Evolutionary conservation across 2,113 vertebrate species (phyloP).

Genomic region (Myrmecophaga tridactyla): DNA sequence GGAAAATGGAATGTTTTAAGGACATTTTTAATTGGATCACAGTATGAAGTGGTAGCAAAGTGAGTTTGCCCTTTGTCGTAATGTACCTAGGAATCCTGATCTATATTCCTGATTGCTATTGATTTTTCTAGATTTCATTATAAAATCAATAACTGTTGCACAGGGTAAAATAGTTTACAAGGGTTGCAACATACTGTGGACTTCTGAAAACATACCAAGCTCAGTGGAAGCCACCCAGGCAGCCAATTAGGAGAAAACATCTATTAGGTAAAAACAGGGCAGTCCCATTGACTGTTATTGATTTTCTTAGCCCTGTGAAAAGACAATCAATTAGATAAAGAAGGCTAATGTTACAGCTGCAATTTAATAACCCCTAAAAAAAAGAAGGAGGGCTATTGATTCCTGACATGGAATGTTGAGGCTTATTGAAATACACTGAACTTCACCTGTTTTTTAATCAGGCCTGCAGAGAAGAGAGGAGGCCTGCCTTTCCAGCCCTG

Average conservation of each 20-base stretch:
- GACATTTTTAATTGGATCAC: slow-evolving; percentile 84
- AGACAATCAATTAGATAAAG: slow-evolving; percentile 92
- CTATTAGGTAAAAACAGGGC: slow-evolving; percentile 88
- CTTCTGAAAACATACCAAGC: slow-evolving; percentile 85
- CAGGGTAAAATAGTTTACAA: slow-evolving; percentile 88
- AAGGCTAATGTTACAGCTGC: slow-evolving; percentile 91
- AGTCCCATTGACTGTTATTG: slow-evolving; percentile 88
- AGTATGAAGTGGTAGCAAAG: slow-evolving; percentile 84
- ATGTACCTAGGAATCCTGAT: slow-evolving; percentile 86
- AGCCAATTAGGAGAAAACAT: slow-evolving; percentile 90
- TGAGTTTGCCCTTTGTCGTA: slow-evolving; percentile 84
- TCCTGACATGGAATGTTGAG: slow-evolving; percentile 85
- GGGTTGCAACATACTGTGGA: slow-evolving; percentile 86
- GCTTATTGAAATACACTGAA: slow-evolving; percentile 87
- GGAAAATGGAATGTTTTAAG: slow-evolving; percentile 81
- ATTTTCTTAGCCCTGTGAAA: slow-evolving; percentile 90
- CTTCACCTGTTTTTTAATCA: slow-evolving; percentile 86
- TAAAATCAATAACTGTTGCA: slow-evolving; percentile 90
- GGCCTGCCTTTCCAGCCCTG: slow-evolving; percentile 68
- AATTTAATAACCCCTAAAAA: slow-evolving; percentile 89
- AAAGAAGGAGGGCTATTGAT: slow-evolving; percentile 87
- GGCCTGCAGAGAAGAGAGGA: slow-evolving; percentile 65
- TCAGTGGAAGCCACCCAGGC: slow-evolving; percentile 86
- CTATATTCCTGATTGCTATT: slow-evolving; percentile 90
- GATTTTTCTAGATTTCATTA: slow-evolving; percentile 92